phyloP scores from a whole-genome alignment of 2,797 vertebrate genomes.

The Thunnus albacares region DNA sequence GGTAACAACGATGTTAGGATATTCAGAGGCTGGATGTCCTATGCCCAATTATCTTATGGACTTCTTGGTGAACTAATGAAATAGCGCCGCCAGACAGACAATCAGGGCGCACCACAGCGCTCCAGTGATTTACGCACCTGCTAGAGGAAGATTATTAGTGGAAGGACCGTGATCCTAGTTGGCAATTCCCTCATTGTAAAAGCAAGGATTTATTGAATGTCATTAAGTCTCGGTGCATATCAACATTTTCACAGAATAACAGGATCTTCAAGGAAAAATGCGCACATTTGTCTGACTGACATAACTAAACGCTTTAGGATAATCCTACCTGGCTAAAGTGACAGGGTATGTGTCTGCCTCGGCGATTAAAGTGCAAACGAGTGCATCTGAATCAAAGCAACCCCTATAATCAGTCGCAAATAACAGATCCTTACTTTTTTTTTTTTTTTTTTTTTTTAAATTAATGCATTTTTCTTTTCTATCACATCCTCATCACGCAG shows the following conservation, averaged over 20 bases:
- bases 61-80: slow-evolving; percentile 85
- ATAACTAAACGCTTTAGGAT: slow-evolving; percentile 11
- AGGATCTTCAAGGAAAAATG: not conserved
- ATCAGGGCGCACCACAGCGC: slow-evolving; percentile 75
- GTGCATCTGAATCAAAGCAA: slow-evolving; percentile 8
- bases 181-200: slow-evolving; percentile 76
- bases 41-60: slow-evolving; percentile 73
- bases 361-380: slow-evolving; percentile 47
- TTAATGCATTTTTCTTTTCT: slow-evolving; percentile 5
- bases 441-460: not conserved
- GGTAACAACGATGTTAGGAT: slow-evolving; percentile 23
- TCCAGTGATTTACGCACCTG: slow-evolving; percentile 69
- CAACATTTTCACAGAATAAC: not conserved
- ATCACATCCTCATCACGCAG: slow-evolving; percentile 35
- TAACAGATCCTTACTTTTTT: slow-evolving; percentile 20
- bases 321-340: slow-evolving; percentile 35
- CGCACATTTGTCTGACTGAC: not conserved
- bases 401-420: not conserved
- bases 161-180: slow-evolving; percentile 59
- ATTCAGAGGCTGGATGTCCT: slow-evolving; percentile 57
- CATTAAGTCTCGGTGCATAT: not conserved
- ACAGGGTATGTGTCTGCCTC: slow-evolving; percentile 1
- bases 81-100: slow-evolving; percentile 85
- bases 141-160: slow-evolving; percentile 83
- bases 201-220: not conserved